phyloP scores from a whole-genome alignment of 2,113 vertebrate species.

The Cyanistes caeruleus region DNA sequence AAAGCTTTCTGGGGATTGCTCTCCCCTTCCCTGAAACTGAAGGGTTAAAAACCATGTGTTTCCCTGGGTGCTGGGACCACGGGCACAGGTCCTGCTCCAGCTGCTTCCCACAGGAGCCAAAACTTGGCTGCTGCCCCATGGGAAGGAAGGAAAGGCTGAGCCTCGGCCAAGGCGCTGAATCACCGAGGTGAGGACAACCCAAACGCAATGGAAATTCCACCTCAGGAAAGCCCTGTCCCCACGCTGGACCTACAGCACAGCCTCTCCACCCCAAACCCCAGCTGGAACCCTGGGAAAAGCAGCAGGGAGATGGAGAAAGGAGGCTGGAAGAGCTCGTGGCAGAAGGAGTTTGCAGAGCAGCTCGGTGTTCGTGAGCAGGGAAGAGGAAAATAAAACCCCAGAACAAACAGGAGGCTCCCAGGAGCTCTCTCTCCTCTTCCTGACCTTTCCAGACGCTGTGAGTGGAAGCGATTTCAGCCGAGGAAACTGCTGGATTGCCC shows the following conservation, averaged over 20 bases:
- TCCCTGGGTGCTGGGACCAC: not conserved
- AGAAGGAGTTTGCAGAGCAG: not conserved
- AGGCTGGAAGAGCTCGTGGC: not conserved
- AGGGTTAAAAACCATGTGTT: not conserved
- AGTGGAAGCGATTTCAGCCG: not conserved
- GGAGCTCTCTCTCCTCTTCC: not conserved
- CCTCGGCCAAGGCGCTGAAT: not conserved
- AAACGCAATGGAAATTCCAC: not conserved
- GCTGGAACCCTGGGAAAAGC: not conserved
- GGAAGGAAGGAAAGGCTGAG: not conserved
- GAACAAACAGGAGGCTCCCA: not conserved
- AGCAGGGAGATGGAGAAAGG: rapidly evolving
- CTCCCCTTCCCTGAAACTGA: slow-evolving; percentile 80
- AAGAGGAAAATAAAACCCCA: not conserved
- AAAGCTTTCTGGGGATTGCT: slow-evolving; percentile 72
- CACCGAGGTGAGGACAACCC: rapidly evolving
- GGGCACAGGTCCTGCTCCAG: not conserved
- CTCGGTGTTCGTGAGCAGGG: not conserved
- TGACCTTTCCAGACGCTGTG: not conserved
- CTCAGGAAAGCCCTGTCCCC: not conserved
- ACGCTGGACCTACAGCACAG: rapidly evolving
- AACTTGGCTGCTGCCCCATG: rapidly evolving
- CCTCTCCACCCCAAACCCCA: not conserved
- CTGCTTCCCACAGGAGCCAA: not conserved
- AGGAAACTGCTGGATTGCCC: not conserved